Conservation (phyloP, 2,797 vertebrate genomes). For the Crypturellus tataupa region DNA sequence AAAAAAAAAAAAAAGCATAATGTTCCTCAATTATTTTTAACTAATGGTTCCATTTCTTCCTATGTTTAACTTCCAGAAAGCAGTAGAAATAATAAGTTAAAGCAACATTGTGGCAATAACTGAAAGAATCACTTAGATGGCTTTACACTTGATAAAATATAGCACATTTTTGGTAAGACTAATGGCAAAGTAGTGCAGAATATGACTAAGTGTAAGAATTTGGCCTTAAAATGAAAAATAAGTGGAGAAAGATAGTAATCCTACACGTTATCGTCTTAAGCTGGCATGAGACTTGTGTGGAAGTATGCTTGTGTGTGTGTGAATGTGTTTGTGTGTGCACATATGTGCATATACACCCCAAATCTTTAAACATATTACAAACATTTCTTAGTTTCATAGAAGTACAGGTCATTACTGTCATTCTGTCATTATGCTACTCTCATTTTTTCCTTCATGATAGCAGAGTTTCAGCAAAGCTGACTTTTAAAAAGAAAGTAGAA, state of each 20-base stretch:
- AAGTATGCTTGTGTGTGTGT: not conserved
- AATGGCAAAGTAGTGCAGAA: not conserved
- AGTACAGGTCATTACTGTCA: not conserved
- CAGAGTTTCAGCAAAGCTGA: not conserved
- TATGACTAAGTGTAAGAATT: not conserved
- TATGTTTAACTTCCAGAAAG: slow-evolving; percentile 1
- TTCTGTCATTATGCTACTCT: too few relatives aligned
- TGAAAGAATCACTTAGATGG: not conserved
- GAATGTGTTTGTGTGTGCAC: not conserved
- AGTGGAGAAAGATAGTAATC: not conserved
- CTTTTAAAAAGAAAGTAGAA: not conserved
- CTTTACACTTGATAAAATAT: not conserved
- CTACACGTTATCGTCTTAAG: not conserved
- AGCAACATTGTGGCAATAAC: not conserved
- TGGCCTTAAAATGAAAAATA: slow-evolving; percentile 20
- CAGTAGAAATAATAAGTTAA: not conserved
- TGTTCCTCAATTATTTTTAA: slow-evolving; percentile 3
- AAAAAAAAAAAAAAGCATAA: not conserved
- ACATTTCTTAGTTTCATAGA: not conserved
- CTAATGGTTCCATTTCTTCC: not conserved
- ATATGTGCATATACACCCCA: not conserved
- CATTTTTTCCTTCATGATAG: too few relatives aligned
- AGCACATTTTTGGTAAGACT: slow-evolving; percentile 6
- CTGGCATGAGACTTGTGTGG: not conserved
- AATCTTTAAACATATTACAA: not conserved